Evolutionary conservation across 2,113 vertebrate species (phyloP), one percentile per base, ranked within the genome.

Genomic region (Lagenorhynchus albirostris): DNA sequence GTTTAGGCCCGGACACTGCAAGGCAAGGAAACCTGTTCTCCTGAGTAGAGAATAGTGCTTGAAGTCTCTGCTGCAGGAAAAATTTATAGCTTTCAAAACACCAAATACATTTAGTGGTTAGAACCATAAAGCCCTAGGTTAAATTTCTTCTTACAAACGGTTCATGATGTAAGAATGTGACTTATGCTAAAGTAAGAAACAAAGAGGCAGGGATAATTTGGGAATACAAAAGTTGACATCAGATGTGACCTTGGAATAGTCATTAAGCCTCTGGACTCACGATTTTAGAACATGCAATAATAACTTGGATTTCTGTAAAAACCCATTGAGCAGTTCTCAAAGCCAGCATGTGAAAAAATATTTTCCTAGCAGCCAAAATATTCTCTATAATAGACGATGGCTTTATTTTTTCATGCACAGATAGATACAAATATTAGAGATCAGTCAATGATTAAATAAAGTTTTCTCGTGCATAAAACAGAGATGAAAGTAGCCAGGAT

Each of bases 201-300:
- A 36, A 50, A 67, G 82, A 92, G 13, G n/a, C n/a, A 67, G 79
- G 55, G 36, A 89, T 94, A n/a, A 68, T 81, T 81, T 90, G 79
- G 71, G 67, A 94, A 80, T 41, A 53, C 23, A 26, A 73, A 86
- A 88, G 60, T 29, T 81, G 87, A 84, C 90, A 96, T 96, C 73
- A 83, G 92, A 74, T 58, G 26, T 68, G 83, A 98, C 94, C 84
- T 94, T 97, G 96, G 91, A 50, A 63, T 90, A 94, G 41, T 95
- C 91, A 50, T 13, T 92, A 93, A 94, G 79, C 38, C n/a, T 83
- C 47, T 26, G 12, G 58, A 55, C 11, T 77, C 58, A 63, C 23
- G 25, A 82, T 67, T 97, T 89, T 70, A 68, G 63, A 87, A 12
- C 25, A 60, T 14, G 50, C 33, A 89, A n/a, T 97, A 76, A 90